These are phyloP conservation scores for Morus bassanus DNA, from an alignment of 2,797 vertebrate genomes.

Conservation along the genomic window DNA sequence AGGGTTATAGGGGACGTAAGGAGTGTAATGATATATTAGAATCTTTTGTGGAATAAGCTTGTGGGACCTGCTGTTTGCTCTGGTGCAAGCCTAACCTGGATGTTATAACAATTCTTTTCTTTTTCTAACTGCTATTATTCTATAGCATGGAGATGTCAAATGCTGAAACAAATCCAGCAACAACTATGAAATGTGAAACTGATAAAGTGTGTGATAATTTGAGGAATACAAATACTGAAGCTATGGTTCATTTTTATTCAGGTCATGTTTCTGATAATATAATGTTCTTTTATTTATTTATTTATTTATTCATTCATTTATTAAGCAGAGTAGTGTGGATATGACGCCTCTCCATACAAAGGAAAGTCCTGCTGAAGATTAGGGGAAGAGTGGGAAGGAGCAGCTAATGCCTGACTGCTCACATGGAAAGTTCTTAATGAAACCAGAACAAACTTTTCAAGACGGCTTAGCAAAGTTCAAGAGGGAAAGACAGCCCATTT, in stretches of 20 bases:
- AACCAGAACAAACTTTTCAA: neutral
- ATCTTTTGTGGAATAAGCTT: neutral
- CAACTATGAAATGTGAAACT: neutral
- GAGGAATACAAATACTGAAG: neutral
- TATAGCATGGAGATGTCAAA: neutral
- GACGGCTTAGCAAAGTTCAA: neutral
- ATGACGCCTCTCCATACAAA: neutral
- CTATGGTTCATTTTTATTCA: neutral
- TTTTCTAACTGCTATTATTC: neutral
- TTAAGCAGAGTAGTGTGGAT: neutral
- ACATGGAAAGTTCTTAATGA: neutral
- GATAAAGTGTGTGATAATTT: neutral
- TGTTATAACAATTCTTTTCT: neutral
- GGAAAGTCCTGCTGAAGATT: neutral
- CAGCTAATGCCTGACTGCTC: neutral
- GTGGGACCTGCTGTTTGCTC: neutral
- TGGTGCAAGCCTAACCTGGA: neutral
- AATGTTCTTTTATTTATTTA: neutral
- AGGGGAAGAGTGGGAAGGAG: neutral
- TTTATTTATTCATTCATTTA: neutral
- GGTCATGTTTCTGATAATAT: neutral
- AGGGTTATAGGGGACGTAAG: neutral
- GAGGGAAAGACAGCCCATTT: neutral
- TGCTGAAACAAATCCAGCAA: neutral
- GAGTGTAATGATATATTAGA: neutral